A percentile compares a stretch with the other conserved stretches of the same genome.
phyloP scores from a whole-genome alignment of 1,140 invertebrate genomes.

The Musca domestica region DNA sequence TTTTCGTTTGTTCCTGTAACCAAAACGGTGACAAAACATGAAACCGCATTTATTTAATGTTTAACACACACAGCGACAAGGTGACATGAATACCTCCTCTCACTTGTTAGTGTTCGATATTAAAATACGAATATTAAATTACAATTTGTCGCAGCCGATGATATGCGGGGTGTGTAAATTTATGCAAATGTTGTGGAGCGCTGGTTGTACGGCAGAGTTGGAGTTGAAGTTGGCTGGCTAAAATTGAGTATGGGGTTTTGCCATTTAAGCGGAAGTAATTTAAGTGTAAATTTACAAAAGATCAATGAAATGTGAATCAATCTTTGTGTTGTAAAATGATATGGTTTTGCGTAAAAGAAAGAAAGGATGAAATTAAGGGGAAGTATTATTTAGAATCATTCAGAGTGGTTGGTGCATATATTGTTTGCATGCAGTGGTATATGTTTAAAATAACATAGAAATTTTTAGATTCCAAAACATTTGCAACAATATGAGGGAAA shows the following conservation, averaged over 20 bases:
- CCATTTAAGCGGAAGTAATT: neutral
- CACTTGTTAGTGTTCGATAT: neutral
- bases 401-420: too few species aligned
- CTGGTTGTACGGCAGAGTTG: neutral
- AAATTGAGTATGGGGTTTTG: neutral
- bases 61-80: neutral
- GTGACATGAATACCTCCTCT: neutral
- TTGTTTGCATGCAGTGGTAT: too few species aligned
- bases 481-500: too few species aligned
- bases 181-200: neutral
- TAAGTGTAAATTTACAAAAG: neutral
- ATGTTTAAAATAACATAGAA: too few species aligned
- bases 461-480: too few species aligned
- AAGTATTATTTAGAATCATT: too few species aligned
- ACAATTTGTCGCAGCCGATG: neutral
- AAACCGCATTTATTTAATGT: conserved; percentile 6
- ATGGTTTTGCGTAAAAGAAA: too few species aligned
- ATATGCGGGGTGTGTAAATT: too few species aligned
- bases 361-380: too few species aligned
- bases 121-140: conserved; percentile 6
- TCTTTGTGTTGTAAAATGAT: too few species aligned
- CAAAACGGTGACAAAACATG: neutral
- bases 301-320: too few species aligned
- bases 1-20: neutral
- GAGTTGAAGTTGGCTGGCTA: too few species aligned